Base-by-base conservation (phyloP, 1,140 invertebrate species). In the Penaeus vannamei region DNA sequence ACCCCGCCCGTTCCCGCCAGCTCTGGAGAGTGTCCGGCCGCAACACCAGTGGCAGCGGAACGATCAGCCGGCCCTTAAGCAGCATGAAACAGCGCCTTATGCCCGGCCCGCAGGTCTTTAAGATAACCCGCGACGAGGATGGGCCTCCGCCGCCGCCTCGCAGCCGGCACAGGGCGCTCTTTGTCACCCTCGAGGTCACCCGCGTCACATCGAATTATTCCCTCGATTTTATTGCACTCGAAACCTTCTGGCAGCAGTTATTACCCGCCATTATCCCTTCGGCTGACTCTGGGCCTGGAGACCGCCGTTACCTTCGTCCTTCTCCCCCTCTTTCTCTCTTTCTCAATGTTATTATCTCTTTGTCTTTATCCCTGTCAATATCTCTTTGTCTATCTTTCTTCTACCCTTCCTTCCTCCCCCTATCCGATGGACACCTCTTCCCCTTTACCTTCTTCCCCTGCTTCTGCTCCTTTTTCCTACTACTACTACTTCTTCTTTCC, bases 41-140 rank as follows among this genome's bases (percentile, higher is more conserved):
- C 64, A 64, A 61, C 53, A 82, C 53, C 80, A 62, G 80, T 82
- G 80, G 80, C 80, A 62, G 80, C 8, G 53, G 53, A 26, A 82
- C 53, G 80, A 61, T 82, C 53, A 82, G 22, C 53, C 29, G 53
- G 80, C 53, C 59, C 60, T 82, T 82, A 82, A 82, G 80, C 22
- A 61, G 53, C 26, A 62, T 82, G 80, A 82, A 61, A 60, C 59
- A 23, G 53, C 14, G 23, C 53, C 26, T 60, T 60, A 42, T 79
- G 26, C 77, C 77, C 77, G 19, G 77, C 60, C 53, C 53, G 53
- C 53, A 53, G 53, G 53, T 53, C 53, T 82, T 62, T 82, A 60
- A 82, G 53, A 82, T 82, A 82, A 82, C 80, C 53, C 80, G 17
- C 32, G n/a, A 20, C n/a, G 32, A 82, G 80, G 32, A 14, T 23